phyloP scores from a whole-genome alignment of 2,888 invertebrate genomes.

The Craniophora ligustri region DNA sequence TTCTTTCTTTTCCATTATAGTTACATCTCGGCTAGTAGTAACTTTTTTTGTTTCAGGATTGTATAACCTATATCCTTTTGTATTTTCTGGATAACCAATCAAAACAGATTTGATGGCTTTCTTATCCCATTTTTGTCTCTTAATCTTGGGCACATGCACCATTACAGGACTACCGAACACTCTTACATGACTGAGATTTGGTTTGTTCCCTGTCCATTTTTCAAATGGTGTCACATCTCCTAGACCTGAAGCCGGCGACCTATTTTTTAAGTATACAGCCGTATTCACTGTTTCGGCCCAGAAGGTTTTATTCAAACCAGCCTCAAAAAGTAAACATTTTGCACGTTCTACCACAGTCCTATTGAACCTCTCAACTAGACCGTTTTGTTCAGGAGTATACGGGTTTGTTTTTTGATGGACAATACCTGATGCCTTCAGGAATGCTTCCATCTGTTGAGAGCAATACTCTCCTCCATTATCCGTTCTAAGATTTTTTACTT shows the following conservation, averaged over 20 bases:
- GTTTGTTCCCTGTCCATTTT: conserved; percentile 11
- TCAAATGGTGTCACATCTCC: conserved; percentile 13
- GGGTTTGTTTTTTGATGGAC: conserved; percentile 10
- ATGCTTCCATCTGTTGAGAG: background rate
- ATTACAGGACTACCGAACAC: conserved; percentile 4
- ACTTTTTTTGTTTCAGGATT: background rate
- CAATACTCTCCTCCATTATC: too few relatives aligned
- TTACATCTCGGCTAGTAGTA: background rate
- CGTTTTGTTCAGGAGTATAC: conserved; percentile 16
- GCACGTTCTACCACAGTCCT: conserved; percentile 2
- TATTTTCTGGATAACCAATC: background rate
- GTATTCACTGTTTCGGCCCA: conserved; percentile 15
- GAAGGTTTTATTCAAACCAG: background rate
- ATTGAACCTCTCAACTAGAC: conserved; percentile 4
- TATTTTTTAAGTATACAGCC: conserved; percentile 11
- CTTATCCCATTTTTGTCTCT: background rate
- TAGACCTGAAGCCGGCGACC: background rate
- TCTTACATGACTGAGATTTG: conserved; percentile 12
- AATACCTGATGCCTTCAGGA: background rate
- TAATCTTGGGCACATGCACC: background rate
- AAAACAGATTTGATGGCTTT: background rate
- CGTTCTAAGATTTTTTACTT: background rate
- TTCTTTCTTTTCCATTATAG: background rate
- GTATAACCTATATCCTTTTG: background rate
- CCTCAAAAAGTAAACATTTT: conserved; percentile 3